These are phyloP conservation scores for Adelognathus sp. DNA, from an alignment of 2,888 invertebrate species.

Conservation along the genomic window DNA sequence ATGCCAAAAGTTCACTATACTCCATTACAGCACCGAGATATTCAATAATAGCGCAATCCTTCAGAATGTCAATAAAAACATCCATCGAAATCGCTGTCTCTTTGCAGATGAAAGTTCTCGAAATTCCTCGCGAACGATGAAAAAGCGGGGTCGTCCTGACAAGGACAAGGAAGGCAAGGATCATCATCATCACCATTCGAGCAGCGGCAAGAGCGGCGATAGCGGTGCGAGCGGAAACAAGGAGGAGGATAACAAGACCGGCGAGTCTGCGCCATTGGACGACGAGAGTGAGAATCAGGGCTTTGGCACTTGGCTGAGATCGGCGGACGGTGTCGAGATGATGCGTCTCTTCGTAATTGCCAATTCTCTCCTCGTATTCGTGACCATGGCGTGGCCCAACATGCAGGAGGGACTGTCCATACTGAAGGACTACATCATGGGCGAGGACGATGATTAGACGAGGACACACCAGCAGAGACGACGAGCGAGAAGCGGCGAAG, in stretches of 20 bases:
- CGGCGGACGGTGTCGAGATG: slow-evolving; percentile 87
- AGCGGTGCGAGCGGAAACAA: slow-evolving; percentile 38
- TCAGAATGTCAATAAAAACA: too few relatives aligned
- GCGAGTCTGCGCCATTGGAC: slow-evolving; percentile 58
- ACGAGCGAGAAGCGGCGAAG: slow-evolving; percentile 1
- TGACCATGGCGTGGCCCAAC: slow-evolving; percentile 89
- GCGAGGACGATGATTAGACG: slow-evolving; percentile 64
- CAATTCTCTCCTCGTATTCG: slow-evolving; percentile 88
- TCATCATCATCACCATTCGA: slow-evolving; percentile 40
- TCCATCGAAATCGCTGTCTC: not conserved
- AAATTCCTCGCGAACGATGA: slow-evolving; percentile 64
- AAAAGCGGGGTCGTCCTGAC: slow-evolving; percentile 65
- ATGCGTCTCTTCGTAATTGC: slow-evolving; percentile 92
- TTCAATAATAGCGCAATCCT: too few relatives aligned
- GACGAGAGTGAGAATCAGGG: slow-evolving; percentile 76
- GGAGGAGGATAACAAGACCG: slow-evolving; percentile 49
- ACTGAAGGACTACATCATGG: slow-evolving; percentile 78
- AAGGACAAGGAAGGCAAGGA: slow-evolving; percentile 65
- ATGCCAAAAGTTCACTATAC: too few relatives aligned
- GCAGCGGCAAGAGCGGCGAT: slow-evolving; percentile 25
- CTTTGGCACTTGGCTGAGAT: slow-evolving; percentile 79
- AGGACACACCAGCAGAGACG: not conserved
- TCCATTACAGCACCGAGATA: too few relatives aligned
- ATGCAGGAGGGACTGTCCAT: slow-evolving; percentile 84
- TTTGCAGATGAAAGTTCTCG: slow-evolving; percentile 31